Evolutionary conservation across 2,888 invertebrate species (phyloP).

Genomic region (Drosophila mettleri): DNA sequence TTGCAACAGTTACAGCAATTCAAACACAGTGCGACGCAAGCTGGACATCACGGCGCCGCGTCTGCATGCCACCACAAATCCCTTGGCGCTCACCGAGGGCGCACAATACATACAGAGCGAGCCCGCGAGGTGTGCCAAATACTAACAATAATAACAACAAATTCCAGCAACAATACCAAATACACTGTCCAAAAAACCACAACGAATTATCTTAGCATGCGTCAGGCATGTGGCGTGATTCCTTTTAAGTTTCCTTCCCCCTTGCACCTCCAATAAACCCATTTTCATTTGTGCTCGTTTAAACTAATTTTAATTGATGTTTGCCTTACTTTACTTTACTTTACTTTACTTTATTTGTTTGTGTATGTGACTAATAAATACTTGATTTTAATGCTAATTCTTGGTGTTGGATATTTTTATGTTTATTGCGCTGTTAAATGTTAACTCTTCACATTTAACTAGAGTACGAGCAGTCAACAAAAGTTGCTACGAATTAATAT

Average conservation of each 20-base stretch:
- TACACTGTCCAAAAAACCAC: conserved; percentile 47
- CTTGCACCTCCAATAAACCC: neutral
- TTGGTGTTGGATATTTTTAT: conserved; percentile 4
- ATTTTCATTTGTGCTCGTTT: conserved; percentile 18
- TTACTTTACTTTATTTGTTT: conserved; percentile 4
- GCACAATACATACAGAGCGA: conserved; percentile 83
- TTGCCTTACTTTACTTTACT: conserved; percentile 6
- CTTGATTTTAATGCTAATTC: neutral
- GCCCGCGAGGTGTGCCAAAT: conserved; percentile 83
- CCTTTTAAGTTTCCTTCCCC: conserved; percentile 9
- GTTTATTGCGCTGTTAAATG: neutral
- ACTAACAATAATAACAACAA: conserved; percentile 36
- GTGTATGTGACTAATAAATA: neutral
- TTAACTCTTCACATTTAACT: neutral
- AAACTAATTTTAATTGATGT: conserved; percentile 7
- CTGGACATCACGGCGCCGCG: conserved; percentile 86
- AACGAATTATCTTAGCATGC: conserved; percentile 45
- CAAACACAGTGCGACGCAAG: conserved; percentile 81
- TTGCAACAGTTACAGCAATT: conserved; percentile 38
- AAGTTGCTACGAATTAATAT: neutral
- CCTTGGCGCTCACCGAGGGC: conserved; percentile 86
- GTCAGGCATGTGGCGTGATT: conserved; percentile 35
- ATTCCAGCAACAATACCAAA: conserved; percentile 26
- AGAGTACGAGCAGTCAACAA: neutral
- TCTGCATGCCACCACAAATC: conserved; percentile 87